Evolutionary conservation across 2,888 invertebrate species (phyloP), one percentile per base, ranked within the genome.

Genomic region (Prenolepis imparis): DNA sequence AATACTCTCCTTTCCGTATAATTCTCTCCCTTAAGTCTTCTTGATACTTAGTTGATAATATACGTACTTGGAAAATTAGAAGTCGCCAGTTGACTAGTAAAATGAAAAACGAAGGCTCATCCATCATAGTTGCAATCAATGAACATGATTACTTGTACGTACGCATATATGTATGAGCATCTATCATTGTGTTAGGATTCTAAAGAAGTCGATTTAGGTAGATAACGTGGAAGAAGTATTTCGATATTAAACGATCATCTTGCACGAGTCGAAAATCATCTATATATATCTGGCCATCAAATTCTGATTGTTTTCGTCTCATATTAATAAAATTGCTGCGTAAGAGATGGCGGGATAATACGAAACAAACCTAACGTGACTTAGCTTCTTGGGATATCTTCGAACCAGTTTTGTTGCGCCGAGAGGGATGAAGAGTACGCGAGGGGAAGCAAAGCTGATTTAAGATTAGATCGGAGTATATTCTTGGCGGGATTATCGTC

Each of bases 401-500:
- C 59, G 44, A 72, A 24, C 21, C 55, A 36, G 36, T 21, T 57
- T 63, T 12, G 32, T 52, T 72, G 72, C 21, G 77, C 61, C 24
- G 39, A 57, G 41, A 52, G 59, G 63, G 44, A n/a, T 36, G 64
- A 28, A 64, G 77, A 78, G 77, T 75, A 48, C 28, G 84, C 8
- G 75, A 82, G 61, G 44, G 63, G 61, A 73, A 73, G 57, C 44
- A 67, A 52, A 70, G 55, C 83, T 28, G 68, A 41, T 59, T 73
- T 44, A 41, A 84, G 85, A 86, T 86, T 86, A 85, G 48, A 52
- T 39, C 32, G 36, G 63, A 77, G 73, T 84, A 77, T 88, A 87
- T 89, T 87, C 86, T 85, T 83, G 80, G 86, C 41, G 61, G 85
- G 84, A 86, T 90, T 88, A 90, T 86, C 86, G 83, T 39, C 87